Percentiles rank a stretch among this genome's conserved stretches.
Evolutionary conservation across 2,888 invertebrate genomes (phyloP).

Genomic region (Tenthredo livida): DNA sequence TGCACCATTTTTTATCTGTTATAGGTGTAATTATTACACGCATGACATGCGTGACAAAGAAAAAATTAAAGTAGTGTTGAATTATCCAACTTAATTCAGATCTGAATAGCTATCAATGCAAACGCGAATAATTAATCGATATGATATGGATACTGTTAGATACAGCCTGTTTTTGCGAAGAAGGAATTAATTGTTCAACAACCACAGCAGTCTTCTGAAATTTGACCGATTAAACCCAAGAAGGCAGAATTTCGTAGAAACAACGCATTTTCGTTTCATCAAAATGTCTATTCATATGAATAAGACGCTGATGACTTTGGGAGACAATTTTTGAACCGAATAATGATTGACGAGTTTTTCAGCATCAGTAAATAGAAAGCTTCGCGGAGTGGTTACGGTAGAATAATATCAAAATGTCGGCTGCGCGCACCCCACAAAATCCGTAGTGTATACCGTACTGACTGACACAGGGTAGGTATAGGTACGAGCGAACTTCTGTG

Average conservation of each 20-base stretch:
- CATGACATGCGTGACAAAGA: background rate
- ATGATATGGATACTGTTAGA: background rate
- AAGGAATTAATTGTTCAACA: background rate
- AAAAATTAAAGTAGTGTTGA: background rate
- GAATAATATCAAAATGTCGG: slow-evolving; percentile 28
- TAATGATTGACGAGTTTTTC: background rate
- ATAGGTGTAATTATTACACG: background rate
- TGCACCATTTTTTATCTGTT: background rate
- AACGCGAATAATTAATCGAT: background rate
- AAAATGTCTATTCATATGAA: background rate
- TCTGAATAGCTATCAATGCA: background rate
- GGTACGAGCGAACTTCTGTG: slow-evolving; percentile 15
- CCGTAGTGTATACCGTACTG: slow-evolving; percentile 9
- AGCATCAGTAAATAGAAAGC: background rate
- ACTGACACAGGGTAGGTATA: slow-evolving; percentile 24
- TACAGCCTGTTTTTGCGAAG: background rate
- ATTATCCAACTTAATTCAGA: background rate
- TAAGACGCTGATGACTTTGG: background rate
- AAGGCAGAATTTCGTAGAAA: background rate
- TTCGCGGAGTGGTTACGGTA: background rate
- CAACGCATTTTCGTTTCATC: background rate
- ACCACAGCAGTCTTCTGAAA: background rate
- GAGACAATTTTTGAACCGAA: background rate
- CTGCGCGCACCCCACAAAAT: slow-evolving; percentile 9
- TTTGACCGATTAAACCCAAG: background rate